Evolutionary conservation across 2,797 vertebrate species (phyloP), one percentile per base, ranked within the genome.

Genomic region (Rachycentron canadum): DNA sequence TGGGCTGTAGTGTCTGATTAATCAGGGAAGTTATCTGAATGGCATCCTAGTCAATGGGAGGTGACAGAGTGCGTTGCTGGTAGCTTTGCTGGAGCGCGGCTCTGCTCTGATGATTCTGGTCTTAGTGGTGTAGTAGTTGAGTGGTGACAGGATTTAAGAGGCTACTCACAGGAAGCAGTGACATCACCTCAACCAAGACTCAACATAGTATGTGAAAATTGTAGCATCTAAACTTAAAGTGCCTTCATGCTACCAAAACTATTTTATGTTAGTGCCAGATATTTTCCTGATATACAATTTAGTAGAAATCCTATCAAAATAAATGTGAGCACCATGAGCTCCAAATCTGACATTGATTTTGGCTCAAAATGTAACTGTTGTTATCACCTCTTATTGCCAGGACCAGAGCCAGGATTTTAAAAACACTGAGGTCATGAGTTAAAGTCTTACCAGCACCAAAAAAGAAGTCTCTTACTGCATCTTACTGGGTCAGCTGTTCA

Each of bases 31-130:
- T 74, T 63, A 76, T 82, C 59, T 91, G 81, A 84, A 62, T 70
- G 76, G 81, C 66, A 14, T 81, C 60, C 65, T 28, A 1, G 81
- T 84, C 78, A 76, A 85, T 74, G 68, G 67, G 84, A 92, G 83
- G 83, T 79, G 89, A 84, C 86, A 81, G 74, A 53, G 70, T 76
- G 81, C 72, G 17, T 53, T 55, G 79, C 82, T 82, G 47, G 66
- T 80, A 5, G 65, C 49, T 86, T 81, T 83, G 71, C 55, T 62
- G 69, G 50, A 71, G 73, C 10, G 17, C 49, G 34, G 52, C 34
- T 68, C 58, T 36, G 78, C 86, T 69, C 50, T 56, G 52, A 84
- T 86, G 79, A 90, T 83, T 81, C 36, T 53, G 81, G 41, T 19
- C 2, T 88, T 90, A 85, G 56, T 0, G 30, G 34, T 66, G 71